Evolutionary conservation across 2,797 vertebrate species (phyloP), one percentile per base, ranked within the genome.

Genomic region (Chelonia mydas): DNA sequence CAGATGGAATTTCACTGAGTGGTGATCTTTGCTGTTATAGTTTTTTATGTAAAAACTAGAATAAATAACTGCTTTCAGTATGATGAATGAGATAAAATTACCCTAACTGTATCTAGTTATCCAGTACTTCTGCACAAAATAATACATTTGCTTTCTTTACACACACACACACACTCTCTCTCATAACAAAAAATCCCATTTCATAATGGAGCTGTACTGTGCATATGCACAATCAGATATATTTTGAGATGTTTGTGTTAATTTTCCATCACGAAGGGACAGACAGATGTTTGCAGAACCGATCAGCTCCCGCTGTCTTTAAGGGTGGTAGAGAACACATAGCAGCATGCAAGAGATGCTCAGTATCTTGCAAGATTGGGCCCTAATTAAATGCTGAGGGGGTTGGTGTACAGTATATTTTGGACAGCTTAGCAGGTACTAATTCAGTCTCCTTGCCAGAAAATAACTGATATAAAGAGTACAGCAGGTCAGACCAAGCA

Each of bases 11-110:
- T 95, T 90, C 92, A 81, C 54, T 87, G 87, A 86, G 0, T 51
- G 65, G 78, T 45, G 9, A 23, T 16, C 91, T 90, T 61, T 95
- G 54, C 81, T 83, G 28, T 83, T 94, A 92, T 11, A n/a, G 74
- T 96, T 92, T 96, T 92, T 94, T 76, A 0, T 9, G 59, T 87
- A 81, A 79, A 83, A 59, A 51, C 17, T 88, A 55, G 77, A 93
- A 94, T 94, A 94, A 96, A 87, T 95, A 96, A 87, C 54, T 86
- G 87, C 72, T 93, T 93, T 95, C 89, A 96, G 41, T 80, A 33
- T 80, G 90, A 95, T 90, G 89, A 81, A 88, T 85, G 86, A 89
- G 59, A 91, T 84, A 27, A 83, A 92, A 93, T 90, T 82, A 51
- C 55, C 23, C 31, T 68, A 83, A 83, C 88, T 84, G 50, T 50